Evolutionary conservation across 2,888 invertebrate species (phyloP).

Genomic region (Drosophila tanythrix): DNA sequence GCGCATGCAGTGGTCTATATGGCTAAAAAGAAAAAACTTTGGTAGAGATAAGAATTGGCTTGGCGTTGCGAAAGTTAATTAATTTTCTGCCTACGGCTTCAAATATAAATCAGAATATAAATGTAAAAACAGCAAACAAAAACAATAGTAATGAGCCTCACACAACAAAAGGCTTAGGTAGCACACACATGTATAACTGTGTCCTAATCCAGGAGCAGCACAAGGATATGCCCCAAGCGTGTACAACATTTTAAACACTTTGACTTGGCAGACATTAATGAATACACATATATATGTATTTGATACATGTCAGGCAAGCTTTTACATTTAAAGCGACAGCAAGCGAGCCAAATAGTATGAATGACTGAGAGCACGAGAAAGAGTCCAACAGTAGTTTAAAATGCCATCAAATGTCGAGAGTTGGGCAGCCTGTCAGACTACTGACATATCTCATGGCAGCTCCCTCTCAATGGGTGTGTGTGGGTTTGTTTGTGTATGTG

Average conservation of each 20-base stretch:
- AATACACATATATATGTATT: slow-evolving; percentile 41
- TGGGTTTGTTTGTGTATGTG: slow-evolving; percentile 11
- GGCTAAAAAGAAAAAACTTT: slow-evolving; percentile 7
- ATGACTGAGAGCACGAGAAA: not conserved
- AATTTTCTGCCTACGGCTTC: slow-evolving; percentile 64
- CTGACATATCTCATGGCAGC: slow-evolving; percentile 57
- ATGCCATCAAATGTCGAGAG: slow-evolving; percentile 69
- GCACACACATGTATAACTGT: slow-evolving; percentile 30
- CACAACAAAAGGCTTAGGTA: slow-evolving; percentile 39
- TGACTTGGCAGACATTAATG: slow-evolving; percentile 74
- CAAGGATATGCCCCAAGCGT: slow-evolving; percentile 50
- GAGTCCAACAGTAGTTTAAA: slow-evolving; percentile 68
- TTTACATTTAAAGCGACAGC: slow-evolving; percentile 12
- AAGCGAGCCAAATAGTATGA: slow-evolving; percentile 4
- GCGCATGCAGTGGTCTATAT: not conserved
- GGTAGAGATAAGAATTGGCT: slow-evolving; percentile 19
- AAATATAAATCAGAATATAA: slow-evolving; percentile 47
- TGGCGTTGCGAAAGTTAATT: slow-evolving; percentile 65
- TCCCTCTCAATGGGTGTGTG: slow-evolving; percentile 6
- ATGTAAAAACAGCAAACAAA: slow-evolving; percentile 7
- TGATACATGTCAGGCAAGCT: slow-evolving; percentile 25
- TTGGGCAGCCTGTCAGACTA: slow-evolving; percentile 61
- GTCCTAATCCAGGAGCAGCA: slow-evolving; percentile 27
- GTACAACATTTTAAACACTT: slow-evolving; percentile 74
- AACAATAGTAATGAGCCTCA: slow-evolving; percentile 1